Base-by-base conservation (phyloP, 92 coral and sea anemone species). In the Plumapathes pennacea region DNA sequence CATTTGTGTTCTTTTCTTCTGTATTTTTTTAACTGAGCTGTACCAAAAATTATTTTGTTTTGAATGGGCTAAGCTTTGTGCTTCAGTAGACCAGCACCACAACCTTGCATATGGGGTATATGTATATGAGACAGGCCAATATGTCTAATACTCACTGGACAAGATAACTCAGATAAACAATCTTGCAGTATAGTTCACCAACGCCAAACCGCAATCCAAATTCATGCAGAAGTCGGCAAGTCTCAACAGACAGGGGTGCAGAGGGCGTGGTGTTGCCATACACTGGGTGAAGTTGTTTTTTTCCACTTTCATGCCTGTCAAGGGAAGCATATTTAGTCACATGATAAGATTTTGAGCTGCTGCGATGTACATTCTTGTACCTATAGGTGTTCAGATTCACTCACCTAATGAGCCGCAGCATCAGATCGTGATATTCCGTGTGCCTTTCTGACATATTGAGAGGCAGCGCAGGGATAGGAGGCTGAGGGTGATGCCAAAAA, bases 201-300 rank as follows among this genome's bases (percentile, higher is more conserved):
- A 91, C 81, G 44, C 96, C 88, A 72, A 83, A 83, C 77, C 97
- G 58, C 13, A 85, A 71, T 22, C 84, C 81, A 64, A 91, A 91
- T 76, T 91, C 96, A 38, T 76, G 76, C 10, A 91, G 77, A 26
- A 91, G 82, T 29, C 83, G 77, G 48, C 85, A 67, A n/a, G 97
- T 56, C 6, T 46, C 53, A n/a, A 89, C 24, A 1, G 97, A 84
- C 15, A 88, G 78, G 17, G 92, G 96, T 4, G 66, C 62, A 1
- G 84, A 61, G 0, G 97, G 97, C 12, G 75, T 69, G 30, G 65
- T 74, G 40, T 82, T 86, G 32, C 71, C 74, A 66, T 57, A 69
- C 5, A 77, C 82, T 2, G 82, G 57, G 45, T 82, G 89, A n/a
- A 59, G 40, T 27, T 47, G 40, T 42, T 58, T 28, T 45, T 59